Conservation (phyloP, 30 jellyfish, hydroid and myxozoan genomes). For the Sanderia malayensis region DNA sequence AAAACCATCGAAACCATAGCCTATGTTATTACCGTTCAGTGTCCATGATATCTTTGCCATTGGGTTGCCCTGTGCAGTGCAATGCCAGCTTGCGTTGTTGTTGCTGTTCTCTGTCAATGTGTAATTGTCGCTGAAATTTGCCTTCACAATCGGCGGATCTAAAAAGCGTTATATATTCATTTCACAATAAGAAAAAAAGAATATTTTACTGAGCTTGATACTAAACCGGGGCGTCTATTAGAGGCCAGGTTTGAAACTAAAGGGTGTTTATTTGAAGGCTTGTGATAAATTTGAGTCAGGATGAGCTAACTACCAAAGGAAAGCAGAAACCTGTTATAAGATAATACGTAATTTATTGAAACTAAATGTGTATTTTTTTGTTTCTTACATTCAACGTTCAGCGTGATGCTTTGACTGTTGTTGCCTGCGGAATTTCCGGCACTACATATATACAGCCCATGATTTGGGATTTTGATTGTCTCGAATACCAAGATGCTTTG, state of each 20-base stretch:
- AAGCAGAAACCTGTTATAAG: no score
- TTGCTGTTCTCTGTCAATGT: neutral
- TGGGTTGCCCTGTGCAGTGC: conserved; percentile 31
- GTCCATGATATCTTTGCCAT: conserved; percentile 17
- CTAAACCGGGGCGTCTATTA: no score
- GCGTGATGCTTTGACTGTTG: neutral
- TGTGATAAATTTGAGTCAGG: no score
- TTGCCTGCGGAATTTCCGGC: conserved; percentile 12
- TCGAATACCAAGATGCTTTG: neutral
- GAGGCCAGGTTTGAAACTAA: no score
- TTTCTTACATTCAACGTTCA: conserved; percentile 4
- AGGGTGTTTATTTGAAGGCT: no score
- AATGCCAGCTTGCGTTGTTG: neutral
- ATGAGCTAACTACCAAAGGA: no score
- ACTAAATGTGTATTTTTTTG: no score
- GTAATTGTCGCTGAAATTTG: neutral
- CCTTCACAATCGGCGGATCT: neutral
- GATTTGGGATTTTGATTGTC: neutral
- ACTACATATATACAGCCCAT: conserved; percentile 20
- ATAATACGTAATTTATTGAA: no score
- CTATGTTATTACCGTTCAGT: conserved; percentile 1
- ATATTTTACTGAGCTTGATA: no score
- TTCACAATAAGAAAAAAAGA: no score
- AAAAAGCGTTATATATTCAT: no score
- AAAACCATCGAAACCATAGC: conserved; percentile 18